These are phyloP conservation scores for Hozukius guyotensis DNA, from an alignment of 2,797 vertebrate species.

Conservation along the genomic window DNA sequence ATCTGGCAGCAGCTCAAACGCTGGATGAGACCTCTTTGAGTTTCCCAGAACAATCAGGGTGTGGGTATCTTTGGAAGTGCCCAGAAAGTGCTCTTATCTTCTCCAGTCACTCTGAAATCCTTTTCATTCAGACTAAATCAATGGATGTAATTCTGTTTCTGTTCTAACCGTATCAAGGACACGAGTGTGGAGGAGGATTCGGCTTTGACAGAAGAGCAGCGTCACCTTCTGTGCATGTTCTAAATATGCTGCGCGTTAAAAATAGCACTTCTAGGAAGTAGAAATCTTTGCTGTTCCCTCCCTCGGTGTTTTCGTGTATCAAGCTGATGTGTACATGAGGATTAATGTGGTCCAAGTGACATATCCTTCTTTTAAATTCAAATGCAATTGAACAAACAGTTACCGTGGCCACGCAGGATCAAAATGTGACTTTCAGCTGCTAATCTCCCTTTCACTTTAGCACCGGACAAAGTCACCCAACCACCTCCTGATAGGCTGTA, in stretches of 20 bases:
- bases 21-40: constrained; percentile 68
- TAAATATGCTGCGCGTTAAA: constrained; percentile 6
- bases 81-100: constrained; percentile 67
- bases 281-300: constrained; percentile 12
- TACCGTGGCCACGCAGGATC: constrained; percentile 14
- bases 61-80: constrained; percentile 61
- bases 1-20: constrained; percentile 65
- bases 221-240: not conserved
- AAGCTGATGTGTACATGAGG: not conserved
- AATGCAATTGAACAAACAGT: constrained; percentile 22
- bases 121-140: constrained; percentile 58
- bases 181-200: constrained; percentile 16
- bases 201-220: constrained; percentile 8
- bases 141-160: constrained; percentile 50
- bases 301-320: constrained; percentile 6
- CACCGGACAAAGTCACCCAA: constrained; percentile 62
- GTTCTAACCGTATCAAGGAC: constrained; percentile 50
- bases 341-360: constrained; percentile 37
- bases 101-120: constrained; percentile 48
- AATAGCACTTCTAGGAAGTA: constrained; percentile 18
- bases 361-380: constrained; percentile 16
- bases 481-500: constrained; percentile 54
- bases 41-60: constrained; percentile 72
- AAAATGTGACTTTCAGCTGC: constrained; percentile 53
- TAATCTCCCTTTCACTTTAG: constrained; percentile 51